Evolutionary conservation across 64 coral and sea anemone genomes (phyloP), one percentile per base, ranked within the genome.

Genomic region (Stylophora pistillata): DNA sequence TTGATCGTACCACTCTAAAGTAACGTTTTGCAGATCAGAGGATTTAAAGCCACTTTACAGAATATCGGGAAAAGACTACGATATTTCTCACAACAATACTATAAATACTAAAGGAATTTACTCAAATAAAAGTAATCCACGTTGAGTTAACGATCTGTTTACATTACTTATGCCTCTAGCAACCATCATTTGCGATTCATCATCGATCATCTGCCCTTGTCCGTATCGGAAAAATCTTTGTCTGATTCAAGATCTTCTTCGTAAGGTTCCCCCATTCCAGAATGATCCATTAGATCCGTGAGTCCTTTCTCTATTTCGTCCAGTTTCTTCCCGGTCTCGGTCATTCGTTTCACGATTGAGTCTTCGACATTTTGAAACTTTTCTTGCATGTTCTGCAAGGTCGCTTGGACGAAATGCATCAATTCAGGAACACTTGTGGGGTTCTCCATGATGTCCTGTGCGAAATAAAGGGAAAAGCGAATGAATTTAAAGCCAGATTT

Each of bases 241-340:
- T 97, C 95, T 10, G 95, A 93, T 59, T 97, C 95, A 0, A 64
- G 57, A 3, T 96, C 95, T 58, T 97, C 95, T 52, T 97, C 95
- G 56, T 90, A 97, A 14, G 95, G 95, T 76, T 97, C 95, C 0
- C 95, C 95, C 87, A 97, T 91, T 18, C 95, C 95, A 57, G 95
- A 97, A 78, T 97, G 95, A 77, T 97, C 95, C 95, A 97, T 97
- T 7, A 97, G 82, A 90, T 97, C 95, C 26, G 95, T 97, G 21
- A 97, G 76, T 26, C 95, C 89, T 86, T 97, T 97, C 32, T 97
- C 95, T 70, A 97, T 93, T 47, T 97, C 95, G 77, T 97, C 95
- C 28, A 97, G 88, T 74, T 72, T 75, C 77, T 97, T 97, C 4
- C 91, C 91, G 47, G 95, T 96, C 7, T 97, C 95, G 66, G 89